Conservation (phyloP, 1,140 invertebrate species). For the Leptinotarsa defecta region DNA sequence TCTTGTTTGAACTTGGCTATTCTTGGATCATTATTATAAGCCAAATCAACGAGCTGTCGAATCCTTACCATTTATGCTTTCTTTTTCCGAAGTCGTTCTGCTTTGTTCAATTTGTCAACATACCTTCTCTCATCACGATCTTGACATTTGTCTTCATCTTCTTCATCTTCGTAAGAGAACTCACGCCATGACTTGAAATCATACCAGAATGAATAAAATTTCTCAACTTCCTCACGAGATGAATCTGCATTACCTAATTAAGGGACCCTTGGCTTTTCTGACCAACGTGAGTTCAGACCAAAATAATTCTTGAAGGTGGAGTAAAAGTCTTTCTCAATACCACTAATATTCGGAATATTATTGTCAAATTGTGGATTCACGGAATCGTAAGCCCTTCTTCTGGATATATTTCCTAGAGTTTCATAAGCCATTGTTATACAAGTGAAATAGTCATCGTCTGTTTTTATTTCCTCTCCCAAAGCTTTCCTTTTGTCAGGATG, state of each 20-base stretch:
- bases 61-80: constrained; percentile 96
- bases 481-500: constrained; percentile 97
- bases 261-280: constrained; percentile 85
- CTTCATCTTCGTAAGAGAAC: constrained; percentile 98
- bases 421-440: constrained; percentile 99
- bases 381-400: constrained; percentile 91
- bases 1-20: constrained; percentile 92
- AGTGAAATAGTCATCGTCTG: constrained; percentile 95
- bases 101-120: constrained; percentile 98
- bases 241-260: constrained; percentile 77
- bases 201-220: constrained; percentile 93
- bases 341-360: constrained; percentile 74
- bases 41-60: constrained; percentile 86
- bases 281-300: constrained; percentile 90
- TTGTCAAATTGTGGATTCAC: constrained; percentile 96
- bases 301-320: constrained; percentile 79
- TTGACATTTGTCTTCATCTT: constrained; percentile 96
- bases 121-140: constrained; percentile 93
- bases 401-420: constrained; percentile 79
- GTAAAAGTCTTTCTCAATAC: constrained; percentile 85
- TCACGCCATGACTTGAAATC: constrained; percentile 99
- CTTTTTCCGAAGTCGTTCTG: constrained; percentile 85
- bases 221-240: constrained; percentile 75
- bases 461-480: constrained; percentile 79
- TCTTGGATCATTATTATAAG: constrained; percentile 91